Conservation (phyloP, 2,888 invertebrate genomes). For the Falcaria lacertinaria region DNA sequence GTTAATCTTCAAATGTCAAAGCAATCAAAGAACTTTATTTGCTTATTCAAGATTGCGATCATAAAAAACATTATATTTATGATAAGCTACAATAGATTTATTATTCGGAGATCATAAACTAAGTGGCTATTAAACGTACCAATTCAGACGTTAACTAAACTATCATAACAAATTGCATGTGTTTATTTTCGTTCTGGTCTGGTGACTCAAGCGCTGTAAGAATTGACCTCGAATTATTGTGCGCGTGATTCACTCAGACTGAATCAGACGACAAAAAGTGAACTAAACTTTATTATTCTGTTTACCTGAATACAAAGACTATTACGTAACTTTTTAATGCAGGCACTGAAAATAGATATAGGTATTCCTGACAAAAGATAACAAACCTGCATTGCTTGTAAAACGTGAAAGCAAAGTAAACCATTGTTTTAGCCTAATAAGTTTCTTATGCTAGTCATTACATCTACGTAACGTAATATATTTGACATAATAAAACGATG, state of each 20-base stretch:
- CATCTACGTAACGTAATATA: too few relatives aligned
- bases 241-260: conserved; percentile 39
- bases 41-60: too few relatives aligned
- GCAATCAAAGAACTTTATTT: too few relatives aligned
- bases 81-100: too few relatives aligned
- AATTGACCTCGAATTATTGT: conserved; percentile 40
- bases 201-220: conserved; percentile 43
- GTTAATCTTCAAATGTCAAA: too few relatives aligned
- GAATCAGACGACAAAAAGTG: conserved; percentile 40
- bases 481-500: too few relatives aligned
- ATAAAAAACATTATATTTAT: too few relatives aligned
- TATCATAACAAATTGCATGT: conserved; percentile 14
- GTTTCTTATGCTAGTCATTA: too few relatives aligned
- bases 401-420: too few relatives aligned
- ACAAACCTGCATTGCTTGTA: too few relatives aligned
- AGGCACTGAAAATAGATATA: background rate
- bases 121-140: conserved; percentile 1
- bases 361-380: too few relatives aligned
- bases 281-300: conserved; percentile 16
- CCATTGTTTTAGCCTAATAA: too few relatives aligned
- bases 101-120: background rate
- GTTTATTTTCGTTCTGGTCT: conserved; percentile 38
- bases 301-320: conserved; percentile 3
- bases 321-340: conserved; percentile 6
- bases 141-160: conserved; percentile 8